phyloP scores from a whole-genome alignment of 2,113 vertebrate genomes.

The Hepsetus odoe region DNA sequence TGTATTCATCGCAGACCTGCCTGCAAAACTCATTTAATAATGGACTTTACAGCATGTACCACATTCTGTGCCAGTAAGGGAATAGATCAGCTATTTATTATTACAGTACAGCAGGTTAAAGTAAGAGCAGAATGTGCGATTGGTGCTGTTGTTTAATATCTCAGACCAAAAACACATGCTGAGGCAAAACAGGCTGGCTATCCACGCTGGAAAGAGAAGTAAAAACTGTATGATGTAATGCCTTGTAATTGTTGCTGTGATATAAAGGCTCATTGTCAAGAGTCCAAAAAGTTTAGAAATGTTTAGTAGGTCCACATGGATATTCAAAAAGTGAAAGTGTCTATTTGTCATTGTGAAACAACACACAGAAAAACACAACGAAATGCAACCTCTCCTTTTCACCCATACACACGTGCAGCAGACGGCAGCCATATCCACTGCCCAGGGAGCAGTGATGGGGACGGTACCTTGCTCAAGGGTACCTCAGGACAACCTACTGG shows the following conservation, averaged over 20 bases:
- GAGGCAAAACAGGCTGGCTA: neutral
- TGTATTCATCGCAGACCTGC: neutral
- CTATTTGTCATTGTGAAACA: no score
- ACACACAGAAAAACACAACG: no score
- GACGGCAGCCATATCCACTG: no score
- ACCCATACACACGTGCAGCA: no score
- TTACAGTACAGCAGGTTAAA: slow-evolving; percentile 8
- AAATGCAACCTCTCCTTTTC: no score
- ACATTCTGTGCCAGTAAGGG: neutral
- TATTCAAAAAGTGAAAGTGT: no score
- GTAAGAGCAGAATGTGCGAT: neutral
- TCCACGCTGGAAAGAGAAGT: neutral
- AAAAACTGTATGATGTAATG: slow-evolving; percentile 1
- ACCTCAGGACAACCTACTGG: no score
- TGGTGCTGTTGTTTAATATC: neutral
- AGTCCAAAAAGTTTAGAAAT: no score
- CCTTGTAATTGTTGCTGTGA: neutral
- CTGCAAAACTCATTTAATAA: slow-evolving; percentile 10
- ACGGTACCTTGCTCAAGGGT: no score
- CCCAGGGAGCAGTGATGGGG: no score
- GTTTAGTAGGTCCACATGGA: no score
- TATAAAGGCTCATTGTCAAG: slow-evolving; percentile 8
- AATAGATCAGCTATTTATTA: slow-evolving; percentile 1
- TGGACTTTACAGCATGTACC: neutral
- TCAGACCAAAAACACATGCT: neutral